Percentiles rank a stretch among this genome's conserved stretches.
Conservation (phyloP, 2,797 vertebrate species). For the Sandelia bainsii region DNA sequence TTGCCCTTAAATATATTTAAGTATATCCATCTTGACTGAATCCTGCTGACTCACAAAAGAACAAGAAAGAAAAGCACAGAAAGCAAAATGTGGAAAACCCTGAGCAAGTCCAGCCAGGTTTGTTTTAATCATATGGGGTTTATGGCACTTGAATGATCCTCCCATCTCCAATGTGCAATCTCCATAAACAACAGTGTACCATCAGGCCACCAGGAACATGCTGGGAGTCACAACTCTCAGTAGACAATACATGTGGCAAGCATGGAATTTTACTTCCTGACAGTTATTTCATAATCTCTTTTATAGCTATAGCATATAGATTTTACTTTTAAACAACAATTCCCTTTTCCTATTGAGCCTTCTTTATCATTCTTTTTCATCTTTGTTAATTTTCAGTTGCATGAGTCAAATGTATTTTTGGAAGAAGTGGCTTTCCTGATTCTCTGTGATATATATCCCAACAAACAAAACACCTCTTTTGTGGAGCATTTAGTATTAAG, state of each 20-base stretch:
- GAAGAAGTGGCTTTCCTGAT: background rate
- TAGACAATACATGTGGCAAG: too few species aligned
- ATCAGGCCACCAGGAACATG: conserved; percentile 32
- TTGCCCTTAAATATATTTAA: conserved; percentile 33
- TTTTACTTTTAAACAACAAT: background rate
- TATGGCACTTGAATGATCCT: conserved; percentile 51
- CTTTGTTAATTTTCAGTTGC: background rate
- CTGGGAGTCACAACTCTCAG: conserved; percentile 23
- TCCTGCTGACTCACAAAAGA: conserved; percentile 42
- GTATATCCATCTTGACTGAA: conserved; percentile 18
- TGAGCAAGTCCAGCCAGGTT: conserved; percentile 51
- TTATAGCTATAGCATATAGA: background rate
- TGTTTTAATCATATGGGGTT: conserved; percentile 55
- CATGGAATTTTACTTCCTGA: background rate
- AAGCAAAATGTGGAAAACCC: conserved; percentile 46
- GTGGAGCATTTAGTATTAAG: background rate
- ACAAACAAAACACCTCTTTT: background rate
- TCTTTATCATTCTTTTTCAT: too few species aligned
- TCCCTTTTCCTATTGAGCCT: background rate
- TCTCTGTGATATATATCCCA: background rate
- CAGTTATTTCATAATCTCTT: background rate
- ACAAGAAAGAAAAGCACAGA: conserved; percentile 28
- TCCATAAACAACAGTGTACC: conserved; percentile 57
- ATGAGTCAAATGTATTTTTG: background rate
- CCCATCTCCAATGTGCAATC: conserved; percentile 57